These are phyloP conservation scores for Pristionchus arcanus DNA, from an alignment of 2,888 invertebrate species.

Conservation along the genomic window DNA sequence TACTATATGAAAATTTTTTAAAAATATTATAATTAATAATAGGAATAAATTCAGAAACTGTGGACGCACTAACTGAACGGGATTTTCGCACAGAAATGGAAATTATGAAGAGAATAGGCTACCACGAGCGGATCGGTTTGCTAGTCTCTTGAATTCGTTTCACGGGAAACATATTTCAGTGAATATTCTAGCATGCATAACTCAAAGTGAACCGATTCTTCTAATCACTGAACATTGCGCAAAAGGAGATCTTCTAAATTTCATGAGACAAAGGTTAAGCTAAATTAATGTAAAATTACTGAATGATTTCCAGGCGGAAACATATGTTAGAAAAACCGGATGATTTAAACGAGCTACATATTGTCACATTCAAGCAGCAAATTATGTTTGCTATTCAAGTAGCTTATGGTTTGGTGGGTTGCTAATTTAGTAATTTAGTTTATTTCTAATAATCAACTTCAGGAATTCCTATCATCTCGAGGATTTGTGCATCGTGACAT, in stretches of 20 bases:
- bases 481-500: constrained; percentile 23
- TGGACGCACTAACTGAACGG: neutral
- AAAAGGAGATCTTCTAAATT: neutral
- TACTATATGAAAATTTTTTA: too few species aligned
- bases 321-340: neutral
- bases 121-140: constrained; percentile 9
- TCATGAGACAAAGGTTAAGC: neutral
- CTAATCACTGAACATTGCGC: constrained; percentile 32
- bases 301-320: neutral
- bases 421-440: neutral
- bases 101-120: constrained; percentile 12
- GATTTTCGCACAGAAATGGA: neutral
- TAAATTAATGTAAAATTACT: too few species aligned
- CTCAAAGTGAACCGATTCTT: neutral
- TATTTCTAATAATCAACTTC: too few species aligned
- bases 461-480: neutral
- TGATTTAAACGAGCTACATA: too few species aligned
- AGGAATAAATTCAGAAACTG: neutral
- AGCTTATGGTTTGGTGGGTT: neutral
- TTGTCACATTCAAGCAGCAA: neutral
- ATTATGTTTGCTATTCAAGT: constrained; percentile 10
- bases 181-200: constrained; percentile 30
- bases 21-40: neutral
- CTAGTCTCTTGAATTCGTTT: too few species aligned
- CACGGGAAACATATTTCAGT: too few species aligned